Base-by-base conservation (phyloP, 2,888 invertebrate genomes). In the Lottia scabra region DNA sequence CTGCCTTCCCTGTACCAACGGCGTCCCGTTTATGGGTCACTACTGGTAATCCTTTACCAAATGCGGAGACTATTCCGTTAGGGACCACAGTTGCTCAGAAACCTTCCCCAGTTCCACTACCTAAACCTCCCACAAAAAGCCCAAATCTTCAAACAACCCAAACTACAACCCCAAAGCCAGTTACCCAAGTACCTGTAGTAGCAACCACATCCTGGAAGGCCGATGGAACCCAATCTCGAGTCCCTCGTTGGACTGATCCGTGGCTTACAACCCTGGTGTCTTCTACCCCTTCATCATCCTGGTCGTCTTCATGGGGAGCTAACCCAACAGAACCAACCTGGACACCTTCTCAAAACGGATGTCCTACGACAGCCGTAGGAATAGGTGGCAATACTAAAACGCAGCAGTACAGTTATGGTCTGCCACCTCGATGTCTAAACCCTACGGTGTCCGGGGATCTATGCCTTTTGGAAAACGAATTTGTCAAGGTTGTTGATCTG, bases 301-400 rank as follows among this genome's bases (percentile, higher is more conserved):
- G 38, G 38, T 38, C 38, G 38, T 38, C 63, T 1, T 27, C 63
- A 26, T 26, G 64, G 8, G 13, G 46, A 23, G 23, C 23, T 2
- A 63, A 6, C n/a, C 16, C 44, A 12, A 13, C 69, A 26, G 45
- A 0, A 26, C 46, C 19, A 0, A 23, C 23, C 16, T 63, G 64
- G 45, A 43, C 62, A 63, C 27, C 44, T 1, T 43, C 16, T 19
- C 56, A 71, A 1, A 74, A 70, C 19, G 19, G 19, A 56, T 56
- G 56, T 19, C 56, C 56, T 23, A 56, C 56, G 23, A 13, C 15
- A 23, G 56, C 56, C 19, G 19, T 56, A 23, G 70, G 75, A 13
- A 43, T 68, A 8, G 78, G 78, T n/a, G 78, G 78, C 2, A 79
- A 77, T 46, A 30, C n/a, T 0, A 77, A 79, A 67, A 73, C 63